Percentiles rank a stretch among this genome's conserved stretches.
These are phyloP conservation scores for Tinea trinotella DNA, from an alignment of 2,888 invertebrate species.

Conservation along the genomic window DNA sequence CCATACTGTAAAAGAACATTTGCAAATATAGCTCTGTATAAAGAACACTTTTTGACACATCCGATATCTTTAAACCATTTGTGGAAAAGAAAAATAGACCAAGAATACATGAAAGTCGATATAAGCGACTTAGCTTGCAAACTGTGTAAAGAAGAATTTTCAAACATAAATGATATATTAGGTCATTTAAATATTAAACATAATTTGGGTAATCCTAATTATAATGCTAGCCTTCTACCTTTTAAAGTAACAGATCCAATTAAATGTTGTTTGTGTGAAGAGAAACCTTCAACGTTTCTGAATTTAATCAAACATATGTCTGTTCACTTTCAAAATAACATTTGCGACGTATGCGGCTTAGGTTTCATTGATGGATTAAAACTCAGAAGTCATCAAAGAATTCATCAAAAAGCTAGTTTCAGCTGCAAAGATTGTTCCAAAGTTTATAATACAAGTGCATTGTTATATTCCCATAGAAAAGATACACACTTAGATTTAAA, in stretches of 20 bases:
- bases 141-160: slow-evolving; percentile 29
- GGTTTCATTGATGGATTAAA: slow-evolving; percentile 34
- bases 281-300: slow-evolving; percentile 32
- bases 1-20: neutral
- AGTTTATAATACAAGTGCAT: slow-evolving; percentile 15
- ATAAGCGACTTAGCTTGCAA: slow-evolving; percentile 38
- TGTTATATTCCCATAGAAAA: slow-evolving; percentile 36
- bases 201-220: slow-evolving; percentile 26
- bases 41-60: neutral
- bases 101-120: slow-evolving; percentile 35
- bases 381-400: neutral
- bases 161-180: slow-evolving; percentile 29
- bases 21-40: neutral
- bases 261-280: slow-evolving; percentile 32
- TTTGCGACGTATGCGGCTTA: slow-evolving; percentile 45
- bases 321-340: slow-evolving; percentile 34
- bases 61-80: neutral
- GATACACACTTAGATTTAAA: neutral
- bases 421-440: neutral
- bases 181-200: slow-evolving; percentile 34
- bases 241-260: slow-evolving; percentile 32
- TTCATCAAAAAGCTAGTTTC: neutral
- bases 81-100: neutral
- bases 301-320: slow-evolving; percentile 40
- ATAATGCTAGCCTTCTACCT: slow-evolving; percentile 34